phyloP scores from a whole-genome alignment of 2,888 invertebrate genomes.

The Drosophila setosimentum region DNA sequence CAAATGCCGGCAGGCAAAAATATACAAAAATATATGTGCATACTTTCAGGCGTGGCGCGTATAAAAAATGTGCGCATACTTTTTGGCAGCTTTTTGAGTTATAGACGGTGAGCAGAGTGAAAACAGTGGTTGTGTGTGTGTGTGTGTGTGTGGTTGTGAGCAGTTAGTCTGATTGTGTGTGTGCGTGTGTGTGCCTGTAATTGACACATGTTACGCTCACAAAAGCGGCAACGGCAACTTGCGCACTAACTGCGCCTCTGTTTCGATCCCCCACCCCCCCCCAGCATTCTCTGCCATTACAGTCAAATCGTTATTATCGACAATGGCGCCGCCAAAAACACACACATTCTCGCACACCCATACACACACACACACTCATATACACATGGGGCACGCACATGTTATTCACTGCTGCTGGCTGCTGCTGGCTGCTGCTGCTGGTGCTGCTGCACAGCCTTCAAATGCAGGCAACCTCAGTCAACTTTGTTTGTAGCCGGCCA shows the following conservation, averaged over 20 bases:
- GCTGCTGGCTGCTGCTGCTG: conserved; percentile 55
- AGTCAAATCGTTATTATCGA: conserved; percentile 75
- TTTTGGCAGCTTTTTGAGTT: conserved; percentile 80
- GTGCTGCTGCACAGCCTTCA: conserved; percentile 76
- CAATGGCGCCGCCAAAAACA: conserved; percentile 80
- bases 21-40: conserved; percentile 74
- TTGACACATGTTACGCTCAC: conserved; percentile 84
- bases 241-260: conserved; percentile 46
- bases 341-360: conserved; percentile 35
- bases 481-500: conserved; percentile 78
- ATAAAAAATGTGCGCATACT: conserved; percentile 76
- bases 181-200: conserved; percentile 71
- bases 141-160: conserved; percentile 22
- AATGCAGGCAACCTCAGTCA: conserved; percentile 81
- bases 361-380: conserved; percentile 16
- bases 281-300: conserved; percentile 12
- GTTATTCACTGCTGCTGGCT: conserved; percentile 52
- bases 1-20: conserved; percentile 71
- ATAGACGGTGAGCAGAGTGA: conserved; percentile 67
- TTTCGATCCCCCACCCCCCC: conserved; percentile 16
- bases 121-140: conserved; percentile 18
- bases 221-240: conserved; percentile 67
- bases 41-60: conserved; percentile 67
- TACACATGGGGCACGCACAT: conserved; percentile 44
- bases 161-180: conserved; percentile 38